Evolutionary conservation across 2,888 invertebrate genomes (phyloP).

Genomic region (Beris morrisii): DNA sequence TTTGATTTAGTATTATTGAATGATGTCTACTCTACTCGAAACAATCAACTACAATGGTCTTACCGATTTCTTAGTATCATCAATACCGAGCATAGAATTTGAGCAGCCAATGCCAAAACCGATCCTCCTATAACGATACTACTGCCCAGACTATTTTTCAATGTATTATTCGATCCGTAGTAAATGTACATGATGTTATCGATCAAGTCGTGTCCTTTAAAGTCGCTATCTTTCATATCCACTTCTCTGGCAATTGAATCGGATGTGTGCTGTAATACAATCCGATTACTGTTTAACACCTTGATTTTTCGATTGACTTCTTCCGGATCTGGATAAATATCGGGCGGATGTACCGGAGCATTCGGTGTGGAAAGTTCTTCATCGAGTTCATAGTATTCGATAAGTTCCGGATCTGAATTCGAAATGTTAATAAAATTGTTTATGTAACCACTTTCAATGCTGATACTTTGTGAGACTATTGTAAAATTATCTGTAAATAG

Average conservation of each 20-base stretch:
- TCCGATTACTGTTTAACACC: slow-evolving; percentile 30
- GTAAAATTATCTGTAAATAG: slow-evolving; percentile 28
- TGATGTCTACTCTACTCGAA: too few species aligned
- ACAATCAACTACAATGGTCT: background rate
- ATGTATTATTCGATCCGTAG: slow-evolving; percentile 61
- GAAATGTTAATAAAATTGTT: slow-evolving; percentile 38
- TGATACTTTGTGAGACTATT: slow-evolving; percentile 25
- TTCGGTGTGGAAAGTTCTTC: slow-evolving; percentile 31
- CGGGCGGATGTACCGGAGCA: slow-evolving; percentile 13
- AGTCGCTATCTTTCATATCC: slow-evolving; percentile 52
- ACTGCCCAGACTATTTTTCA: slow-evolving; percentile 59
- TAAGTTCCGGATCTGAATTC: slow-evolving; percentile 39
- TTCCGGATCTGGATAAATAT: slow-evolving; percentile 43
- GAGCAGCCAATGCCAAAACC: slow-evolving; percentile 58
- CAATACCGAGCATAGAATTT: slow-evolving; percentile 58
- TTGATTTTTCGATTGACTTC: slow-evolving; percentile 39
- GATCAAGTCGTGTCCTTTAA: slow-evolving; percentile 70
- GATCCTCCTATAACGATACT: slow-evolving; percentile 58
- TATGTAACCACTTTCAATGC: slow-evolving; percentile 29
- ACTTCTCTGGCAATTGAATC: slow-evolving; percentile 14
- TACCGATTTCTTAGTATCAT: slow-evolving; percentile 40
- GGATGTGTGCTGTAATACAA: background rate
- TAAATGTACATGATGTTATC: slow-evolving; percentile 74
- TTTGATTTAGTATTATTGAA: too few species aligned
- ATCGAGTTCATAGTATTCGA: slow-evolving; percentile 40